Percentiles rank a stretch among this genome's conserved stretches.
Conservation (phyloP, 2,113 vertebrate species). For the Sinocyclocheilus grahami region DNA sequence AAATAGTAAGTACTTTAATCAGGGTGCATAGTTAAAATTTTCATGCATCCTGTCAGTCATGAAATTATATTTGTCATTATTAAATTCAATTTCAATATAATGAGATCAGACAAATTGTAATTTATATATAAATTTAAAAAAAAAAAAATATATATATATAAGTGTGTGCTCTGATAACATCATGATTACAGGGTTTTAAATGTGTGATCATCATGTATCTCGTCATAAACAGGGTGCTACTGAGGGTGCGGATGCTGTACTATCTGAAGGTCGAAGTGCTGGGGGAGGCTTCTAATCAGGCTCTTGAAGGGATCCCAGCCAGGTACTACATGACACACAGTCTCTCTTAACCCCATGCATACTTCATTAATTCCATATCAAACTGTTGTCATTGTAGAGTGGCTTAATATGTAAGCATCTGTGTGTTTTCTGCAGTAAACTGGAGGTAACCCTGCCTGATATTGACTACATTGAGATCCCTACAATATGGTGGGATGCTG, state of each 20-base stretch:
- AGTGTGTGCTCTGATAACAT: not conserved
- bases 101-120: not conserved
- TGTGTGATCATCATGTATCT: not conserved
- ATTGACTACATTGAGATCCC: conserved; percentile 97
- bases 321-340: conserved; percentile 75
- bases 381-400: not conserved
- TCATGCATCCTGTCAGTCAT: not conserved
- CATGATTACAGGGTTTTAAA: not conserved
- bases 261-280: conserved; percentile 96
- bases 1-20: not conserved
- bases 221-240: conserved; percentile 81
- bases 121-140: not conserved
- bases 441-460: conserved; percentile 90
- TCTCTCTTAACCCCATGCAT: not conserved
- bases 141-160: no score
- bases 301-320: conserved; percentile 84
- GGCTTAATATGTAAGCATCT: not conserved
- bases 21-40: not conserved
- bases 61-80: not conserved
- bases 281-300: conserved; percentile 88
- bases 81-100: not conserved
- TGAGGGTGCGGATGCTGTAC: conserved; percentile 96
- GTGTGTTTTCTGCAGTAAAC: conserved; percentile 78
- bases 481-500: conserved; percentile 91
- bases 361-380: not conserved